These are phyloP conservation scores for Leptura quadrifasciata DNA, from an alignment of 2,888 invertebrate species.

Conservation along the genomic window DNA sequence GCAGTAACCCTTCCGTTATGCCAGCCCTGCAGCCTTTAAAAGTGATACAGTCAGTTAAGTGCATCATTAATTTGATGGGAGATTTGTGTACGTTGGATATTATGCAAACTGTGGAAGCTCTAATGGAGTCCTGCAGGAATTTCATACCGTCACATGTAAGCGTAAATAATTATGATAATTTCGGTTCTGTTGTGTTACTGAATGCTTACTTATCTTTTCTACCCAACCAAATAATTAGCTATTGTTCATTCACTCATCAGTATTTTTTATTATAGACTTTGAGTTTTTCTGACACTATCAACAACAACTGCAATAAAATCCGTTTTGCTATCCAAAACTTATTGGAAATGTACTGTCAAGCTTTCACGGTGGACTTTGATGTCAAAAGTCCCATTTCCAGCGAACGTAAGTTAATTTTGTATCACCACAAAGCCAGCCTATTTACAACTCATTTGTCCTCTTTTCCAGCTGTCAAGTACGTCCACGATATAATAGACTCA, in stretches of 20 bases:
- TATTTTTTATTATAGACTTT: slow-evolving; percentile 48
- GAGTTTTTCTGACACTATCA: slow-evolving; percentile 78
- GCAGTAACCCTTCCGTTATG: slow-evolving; percentile 68
- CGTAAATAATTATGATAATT: slow-evolving; percentile 40
- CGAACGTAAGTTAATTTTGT: slow-evolving; percentile 68
- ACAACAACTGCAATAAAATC: slow-evolving; percentile 81
- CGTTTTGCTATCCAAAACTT: slow-evolving; percentile 88
- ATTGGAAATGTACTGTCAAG: slow-evolving; percentile 89
- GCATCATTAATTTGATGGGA: slow-evolving; percentile 91
- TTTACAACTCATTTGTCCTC: background rate
- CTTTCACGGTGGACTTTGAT: slow-evolving; percentile 89
- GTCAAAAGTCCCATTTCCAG: slow-evolving; percentile 72
- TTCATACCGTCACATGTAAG: slow-evolving; percentile 63
- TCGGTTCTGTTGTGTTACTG: too few relatives aligned
- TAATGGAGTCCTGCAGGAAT: slow-evolving; percentile 64
- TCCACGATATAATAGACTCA: slow-evolving; percentile 84
- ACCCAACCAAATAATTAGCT: background rate
- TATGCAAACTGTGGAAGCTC: slow-evolving; percentile 80
- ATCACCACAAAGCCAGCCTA: background rate
- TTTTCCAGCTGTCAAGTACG: slow-evolving; percentile 79
- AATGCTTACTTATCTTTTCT: too few relatives aligned
- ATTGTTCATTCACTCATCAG: background rate
- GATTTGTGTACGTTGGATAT: slow-evolving; percentile 93
- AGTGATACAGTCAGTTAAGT: slow-evolving; percentile 93
- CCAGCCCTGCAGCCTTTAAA: slow-evolving; percentile 79